Evolutionary conservation across 1,140 invertebrate genomes (phyloP).

Genomic region (Campoletis sonorensis): DNA sequence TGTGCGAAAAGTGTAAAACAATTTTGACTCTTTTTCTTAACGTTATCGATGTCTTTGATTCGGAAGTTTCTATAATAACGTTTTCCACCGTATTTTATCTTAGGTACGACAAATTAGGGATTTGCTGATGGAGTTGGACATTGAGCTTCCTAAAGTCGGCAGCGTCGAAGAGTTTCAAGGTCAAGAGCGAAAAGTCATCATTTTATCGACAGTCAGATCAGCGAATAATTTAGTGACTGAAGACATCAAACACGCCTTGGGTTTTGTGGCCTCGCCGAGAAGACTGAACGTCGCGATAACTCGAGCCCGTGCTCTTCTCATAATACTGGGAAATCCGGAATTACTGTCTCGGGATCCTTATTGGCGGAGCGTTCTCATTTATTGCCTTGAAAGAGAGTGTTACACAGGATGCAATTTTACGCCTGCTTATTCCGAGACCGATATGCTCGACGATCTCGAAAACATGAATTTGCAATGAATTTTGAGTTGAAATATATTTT

Average conservation of each 20-base stretch:
- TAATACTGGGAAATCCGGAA: conserved; percentile 90
- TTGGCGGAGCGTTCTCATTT: conserved; percentile 84
- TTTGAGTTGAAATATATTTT: too few species aligned
- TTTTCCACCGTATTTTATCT: conserved; percentile 60
- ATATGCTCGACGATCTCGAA: not conserved
- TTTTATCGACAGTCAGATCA: conserved; percentile 91
- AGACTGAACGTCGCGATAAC: conserved; percentile 93
- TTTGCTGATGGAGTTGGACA: conserved; percentile 82
- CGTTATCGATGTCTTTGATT: not conserved
- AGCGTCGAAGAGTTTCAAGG: conserved; percentile 98
- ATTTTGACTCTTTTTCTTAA: not conserved
- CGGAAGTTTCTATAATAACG: not conserved
- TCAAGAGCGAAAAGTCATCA: conserved; percentile 90
- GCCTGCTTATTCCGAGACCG: conserved; percentile 38
- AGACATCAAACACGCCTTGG: conserved; percentile 81
- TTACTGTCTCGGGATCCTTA: conserved; percentile 82
- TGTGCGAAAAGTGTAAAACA: not conserved
- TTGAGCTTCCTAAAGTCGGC: conserved; percentile 88
- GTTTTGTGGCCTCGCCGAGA: conserved; percentile 86
- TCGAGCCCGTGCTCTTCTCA: conserved; percentile 85
- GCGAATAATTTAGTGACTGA: conserved; percentile 71
- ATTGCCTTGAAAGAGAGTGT: conserved; percentile 63
- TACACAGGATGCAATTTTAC: conserved; percentile 67
- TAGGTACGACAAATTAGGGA: conserved; percentile 85
- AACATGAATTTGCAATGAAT: not conserved